Conservation (phyloP, 1,140 invertebrate species). For the Bombus consobrinus region DNA sequence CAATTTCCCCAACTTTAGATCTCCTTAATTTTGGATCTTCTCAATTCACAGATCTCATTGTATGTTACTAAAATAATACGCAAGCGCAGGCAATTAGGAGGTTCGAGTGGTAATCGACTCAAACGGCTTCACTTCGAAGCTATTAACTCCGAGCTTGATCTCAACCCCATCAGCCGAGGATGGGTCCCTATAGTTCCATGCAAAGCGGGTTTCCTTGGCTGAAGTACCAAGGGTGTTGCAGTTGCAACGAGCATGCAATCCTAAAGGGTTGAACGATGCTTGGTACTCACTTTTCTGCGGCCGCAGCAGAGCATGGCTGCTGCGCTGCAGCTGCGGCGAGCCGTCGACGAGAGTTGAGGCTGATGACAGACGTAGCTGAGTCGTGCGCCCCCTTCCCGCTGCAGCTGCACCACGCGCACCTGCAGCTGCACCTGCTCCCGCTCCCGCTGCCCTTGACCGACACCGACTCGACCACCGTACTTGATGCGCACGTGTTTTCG, state of each 20-base stretch:
- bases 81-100: neutral
- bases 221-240: neutral
- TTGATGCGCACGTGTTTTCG: conserved; percentile 84
- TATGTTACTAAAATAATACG: neutral
- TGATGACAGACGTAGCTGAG: conserved; percentile 82
- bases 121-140: neutral
- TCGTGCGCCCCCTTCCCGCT: conserved; percentile 79
- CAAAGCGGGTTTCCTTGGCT: neutral
- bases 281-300: conserved; percentile 89
- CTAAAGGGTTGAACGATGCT: neutral
- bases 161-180: neutral
- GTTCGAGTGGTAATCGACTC: neutral
- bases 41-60: neutral
- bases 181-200: neutral
- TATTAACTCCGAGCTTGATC: neutral
- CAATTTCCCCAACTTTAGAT: neutral
- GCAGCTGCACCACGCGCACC: conserved; percentile 82
- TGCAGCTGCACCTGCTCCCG: conserved; percentile 80
- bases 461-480: conserved; percentile 84
- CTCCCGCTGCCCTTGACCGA: conserved; percentile 81
- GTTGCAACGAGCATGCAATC: conserved; percentile 3
- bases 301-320: conserved; percentile 91
- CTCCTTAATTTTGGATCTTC: neutral
- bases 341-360: conserved; percentile 76
- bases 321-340: conserved; percentile 78